A percentile compares a stretch with the other conserved stretches of the same genome.
Evolutionary conservation across 1,140 invertebrate genomes (phyloP).

Genomic region (Chymomyza costata): DNA sequence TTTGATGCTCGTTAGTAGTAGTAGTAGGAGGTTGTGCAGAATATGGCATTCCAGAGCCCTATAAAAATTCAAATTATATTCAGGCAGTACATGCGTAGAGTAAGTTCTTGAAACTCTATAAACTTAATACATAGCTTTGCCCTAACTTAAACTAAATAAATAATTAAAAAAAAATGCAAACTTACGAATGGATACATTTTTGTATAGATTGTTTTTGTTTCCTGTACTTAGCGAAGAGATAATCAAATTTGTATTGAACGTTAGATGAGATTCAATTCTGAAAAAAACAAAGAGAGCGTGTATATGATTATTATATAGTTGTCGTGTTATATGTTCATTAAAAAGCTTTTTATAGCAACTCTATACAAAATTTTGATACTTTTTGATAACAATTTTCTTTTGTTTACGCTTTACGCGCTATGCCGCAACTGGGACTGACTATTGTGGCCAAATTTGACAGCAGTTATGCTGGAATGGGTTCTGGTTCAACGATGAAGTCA

Average conservation of each 20-base stretch:
- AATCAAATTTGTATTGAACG: no score
- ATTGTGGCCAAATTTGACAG: slow-evolving; percentile 4
- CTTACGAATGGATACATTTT: slow-evolving; percentile 13
- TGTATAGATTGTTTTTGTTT: slow-evolving; percentile 5
- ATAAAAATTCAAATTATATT: slow-evolving; percentile 42
- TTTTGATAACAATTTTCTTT: no score
- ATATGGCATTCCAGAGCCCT: slow-evolving; percentile 71
- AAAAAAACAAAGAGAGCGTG: neutral
- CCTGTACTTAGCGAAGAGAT: no score
- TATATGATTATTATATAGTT: no score
- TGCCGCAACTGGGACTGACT: no score
- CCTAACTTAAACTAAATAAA: slow-evolving; percentile 3
- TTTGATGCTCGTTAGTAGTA: slow-evolving; percentile 41
- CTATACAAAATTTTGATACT: slow-evolving; percentile 1
- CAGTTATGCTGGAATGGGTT: no score
- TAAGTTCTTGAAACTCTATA: neutral
- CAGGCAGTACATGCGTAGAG: neutral
- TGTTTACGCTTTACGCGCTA: no score
- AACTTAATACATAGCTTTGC: neutral
- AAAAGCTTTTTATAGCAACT: neutral
- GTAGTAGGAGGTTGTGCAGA: slow-evolving; percentile 38
- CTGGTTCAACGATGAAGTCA: no score
- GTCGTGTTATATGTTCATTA: no score
- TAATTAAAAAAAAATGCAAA: neutral
- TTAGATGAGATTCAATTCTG: slow-evolving; percentile 3